phyloP scores from a whole-genome alignment of 2,113 vertebrate genomes.

The Siniperca chuatsi region DNA sequence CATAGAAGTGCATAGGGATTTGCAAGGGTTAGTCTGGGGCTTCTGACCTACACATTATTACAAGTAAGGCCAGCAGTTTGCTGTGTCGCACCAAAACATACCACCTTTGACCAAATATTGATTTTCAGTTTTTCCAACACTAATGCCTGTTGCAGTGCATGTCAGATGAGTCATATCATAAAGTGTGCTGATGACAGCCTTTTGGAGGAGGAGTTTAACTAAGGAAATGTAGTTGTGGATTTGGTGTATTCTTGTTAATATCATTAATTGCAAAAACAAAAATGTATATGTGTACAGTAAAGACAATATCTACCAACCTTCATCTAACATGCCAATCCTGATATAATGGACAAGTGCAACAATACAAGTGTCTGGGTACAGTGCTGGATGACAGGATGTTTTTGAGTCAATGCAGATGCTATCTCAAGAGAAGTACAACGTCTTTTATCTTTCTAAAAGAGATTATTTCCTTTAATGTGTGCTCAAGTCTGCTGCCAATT shows the following conservation, averaged over 20 bases:
- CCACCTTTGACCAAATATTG: conserved; percentile 35
- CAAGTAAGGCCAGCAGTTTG: conserved; percentile 6
- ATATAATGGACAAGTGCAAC: background rate
- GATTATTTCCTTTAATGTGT: background rate
- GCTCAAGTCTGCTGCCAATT: background rate
- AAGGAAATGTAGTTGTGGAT: background rate
- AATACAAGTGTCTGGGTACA: too few species aligned
- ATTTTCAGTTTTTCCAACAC: conserved; percentile 34
- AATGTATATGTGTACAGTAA: too few species aligned
- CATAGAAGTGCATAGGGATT: conserved; percentile 5
- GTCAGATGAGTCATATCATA: conserved; percentile 1
- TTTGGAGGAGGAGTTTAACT: background rate
- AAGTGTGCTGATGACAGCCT: background rate
- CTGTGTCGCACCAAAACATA: conserved; percentile 3
- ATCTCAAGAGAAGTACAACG: background rate
- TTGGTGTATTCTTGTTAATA: background rate
- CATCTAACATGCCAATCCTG: background rate
- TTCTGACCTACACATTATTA: conserved; percentile 1
- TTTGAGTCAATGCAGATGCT: background rate
- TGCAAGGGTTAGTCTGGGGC: conserved; percentile 6
- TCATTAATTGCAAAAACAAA: background rate
- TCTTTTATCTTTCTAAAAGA: background rate
- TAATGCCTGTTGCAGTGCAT: conserved; percentile 11
- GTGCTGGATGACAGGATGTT: background rate
- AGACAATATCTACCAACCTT: background rate